Evolutionary conservation across 2,113 vertebrate species (phyloP).

Genomic region (Podarcis cretensis): DNA sequence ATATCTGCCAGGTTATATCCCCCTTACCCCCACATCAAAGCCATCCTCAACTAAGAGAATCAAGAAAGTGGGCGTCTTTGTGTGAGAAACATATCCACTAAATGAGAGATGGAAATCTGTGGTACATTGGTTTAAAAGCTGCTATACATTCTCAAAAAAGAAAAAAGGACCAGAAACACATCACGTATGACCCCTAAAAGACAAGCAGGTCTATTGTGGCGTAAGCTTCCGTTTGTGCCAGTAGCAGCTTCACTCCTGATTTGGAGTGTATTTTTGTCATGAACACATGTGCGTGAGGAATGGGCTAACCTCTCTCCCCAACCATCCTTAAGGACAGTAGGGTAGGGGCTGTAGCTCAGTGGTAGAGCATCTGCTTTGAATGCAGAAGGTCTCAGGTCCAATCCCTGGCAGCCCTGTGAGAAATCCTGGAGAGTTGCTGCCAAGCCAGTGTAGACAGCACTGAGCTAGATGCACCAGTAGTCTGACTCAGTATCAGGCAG

Average conservation of each 20-base stretch:
- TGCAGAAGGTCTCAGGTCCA: too few species aligned
- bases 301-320: too few species aligned
- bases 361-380: too few species aligned
- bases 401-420: too few species aligned
- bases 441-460: too few species aligned
- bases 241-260: background rate
- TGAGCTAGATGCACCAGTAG: too few species aligned
- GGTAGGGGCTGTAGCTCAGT: too few species aligned
- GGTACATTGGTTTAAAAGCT: background rate
- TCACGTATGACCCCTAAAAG: background rate
- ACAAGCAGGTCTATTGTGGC: background rate
- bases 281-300: background rate
- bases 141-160: background rate
- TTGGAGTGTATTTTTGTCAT: background rate
- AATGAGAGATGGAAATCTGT: background rate
- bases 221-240: background rate
- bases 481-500: too few species aligned
- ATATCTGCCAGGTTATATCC: background rate
- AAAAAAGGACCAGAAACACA: background rate
- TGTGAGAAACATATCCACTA: background rate
- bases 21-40: background rate
- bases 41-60: background rate
- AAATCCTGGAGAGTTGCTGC: too few species aligned
- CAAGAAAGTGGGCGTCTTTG: background rate
- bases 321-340: too few species aligned